Base-by-base conservation (phyloP, 2,888 invertebrate genomes). In the Hecatera dysodea region DNA sequence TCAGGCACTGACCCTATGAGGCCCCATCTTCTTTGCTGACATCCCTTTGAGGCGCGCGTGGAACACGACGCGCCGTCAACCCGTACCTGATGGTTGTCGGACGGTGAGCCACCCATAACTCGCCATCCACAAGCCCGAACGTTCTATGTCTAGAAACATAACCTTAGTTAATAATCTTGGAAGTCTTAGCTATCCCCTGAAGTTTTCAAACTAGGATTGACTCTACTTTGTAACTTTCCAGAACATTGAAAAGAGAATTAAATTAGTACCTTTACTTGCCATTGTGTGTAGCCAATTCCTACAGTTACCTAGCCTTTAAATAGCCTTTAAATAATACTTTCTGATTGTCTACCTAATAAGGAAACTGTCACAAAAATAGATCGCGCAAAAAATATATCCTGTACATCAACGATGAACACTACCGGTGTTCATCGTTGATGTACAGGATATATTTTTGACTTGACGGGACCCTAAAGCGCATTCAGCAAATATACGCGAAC, bases 401-500 rank as follows among this genome's bases (percentile, higher is more conserved):
- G 15, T 15, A 42, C 24, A 29, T 17, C 2, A 53, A 36, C 39
- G 29, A 48, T 62, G 29, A 55, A 67, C 44, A 52, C 22, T 4
- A 15, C n/a, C n/a, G n/a, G 22, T 52, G 44, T 67, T 55, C 29
- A 62, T 48, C 29, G 39, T 36, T 53, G 2, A 17, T 29, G 24
- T 42, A 15, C 15, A 17, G 24, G 33, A 24, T 71, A 59, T 64
- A 11, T 33, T 61, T 72, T 44, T 63, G 27, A 24, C 64, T 68
- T 66, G 66, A 72, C 65, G 66, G 68, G 59, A 56, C 61, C 52
- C 65, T 64, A 55, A 71, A 83, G 33, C 55, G 46, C 70, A 79
- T 77, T 70, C 73, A 75, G 78, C 29, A 83, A 80, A 83, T 78
- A 81, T 75, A 80, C 62, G 68, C 52, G 33, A 79, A 78, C 75